Evolutionary conservation across 2,888 invertebrate species (phyloP).

Genomic region (Drosophila paramelanica): DNA sequence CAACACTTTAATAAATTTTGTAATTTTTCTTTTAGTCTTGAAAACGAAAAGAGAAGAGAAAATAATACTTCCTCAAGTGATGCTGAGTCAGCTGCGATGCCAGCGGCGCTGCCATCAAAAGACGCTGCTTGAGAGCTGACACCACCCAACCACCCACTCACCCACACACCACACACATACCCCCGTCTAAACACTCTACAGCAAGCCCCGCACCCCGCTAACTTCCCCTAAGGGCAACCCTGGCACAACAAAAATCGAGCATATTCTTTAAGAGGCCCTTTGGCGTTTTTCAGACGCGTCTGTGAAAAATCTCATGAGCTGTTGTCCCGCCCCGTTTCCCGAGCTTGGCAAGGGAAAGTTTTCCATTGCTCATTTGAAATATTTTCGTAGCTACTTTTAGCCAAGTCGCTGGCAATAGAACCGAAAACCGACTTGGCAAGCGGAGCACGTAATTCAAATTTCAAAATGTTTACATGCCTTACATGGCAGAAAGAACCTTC

Average conservation of each 20-base stretch:
- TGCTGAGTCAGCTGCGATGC: conserved; percentile 32
- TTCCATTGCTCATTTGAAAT: conserved; percentile 56
- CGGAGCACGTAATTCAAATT: conserved; percentile 76
- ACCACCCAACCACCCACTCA: not conserved
- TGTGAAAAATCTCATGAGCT: conserved; percentile 54
- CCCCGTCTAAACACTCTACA: too few species aligned
- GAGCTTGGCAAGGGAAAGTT: conserved; percentile 52
- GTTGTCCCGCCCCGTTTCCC: conserved; percentile 3
- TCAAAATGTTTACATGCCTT: conserved; percentile 77
- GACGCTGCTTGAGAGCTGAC: conserved; percentile 31
- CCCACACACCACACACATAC: not conserved
- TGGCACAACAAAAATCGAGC: conserved; percentile 30
- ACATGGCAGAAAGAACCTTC: conserved; percentile 37
- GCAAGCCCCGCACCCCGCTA: not conserved
- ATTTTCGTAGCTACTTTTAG: conserved; percentile 43
- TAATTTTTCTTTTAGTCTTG: conserved; percentile 61
- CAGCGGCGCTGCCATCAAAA: conserved; percentile 51
- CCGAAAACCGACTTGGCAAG: conserved; percentile 48
- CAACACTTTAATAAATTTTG: conserved; percentile 73
- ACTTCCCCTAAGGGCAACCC: conserved; percentile 3
- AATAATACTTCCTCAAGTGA: conserved; percentile 28
- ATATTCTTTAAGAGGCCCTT: conserved; percentile 47
- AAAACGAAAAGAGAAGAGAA: not conserved
- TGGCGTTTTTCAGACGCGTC: conserved; percentile 34
- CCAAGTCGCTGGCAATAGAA: conserved; percentile 3